Base-by-base conservation (phyloP, 2,888 invertebrate genomes). In the Cylindroiulus punctatus region DNA sequence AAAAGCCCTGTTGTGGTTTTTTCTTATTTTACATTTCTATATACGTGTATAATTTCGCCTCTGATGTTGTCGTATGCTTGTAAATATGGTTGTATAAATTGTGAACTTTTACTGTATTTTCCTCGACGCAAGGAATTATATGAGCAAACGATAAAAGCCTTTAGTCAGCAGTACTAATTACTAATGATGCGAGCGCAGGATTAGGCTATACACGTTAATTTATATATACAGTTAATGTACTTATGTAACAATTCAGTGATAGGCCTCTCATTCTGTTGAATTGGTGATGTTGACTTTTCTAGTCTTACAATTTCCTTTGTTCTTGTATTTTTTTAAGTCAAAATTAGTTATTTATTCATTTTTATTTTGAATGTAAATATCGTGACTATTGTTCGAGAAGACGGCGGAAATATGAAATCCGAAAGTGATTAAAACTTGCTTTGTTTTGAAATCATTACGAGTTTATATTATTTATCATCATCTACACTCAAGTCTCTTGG, bases 161-260 rank as follows among this genome's bases (percentile, higher is more conserved):
- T n/a, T 12, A 57, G 57, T 57, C 57, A n/a, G n/a, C 17, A 17
- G 17, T 57, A 57, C n/a, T 57, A 57, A 57, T 57, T 57, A 57
- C n/a, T 57, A 57, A 57, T 19, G 19, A 57, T n/a, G 57, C 57
- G 57, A 57, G 57, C 7, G 47, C 47, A 47, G 17, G 12, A 19
- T 57, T 57, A n/a, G 57, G 57, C 57, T 57, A n/a, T 57, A 57
- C 19, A 57, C 1, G 57, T 57, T 57, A 57, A 57, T 57, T 57
- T 57, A 57, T 57, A 57, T 57, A n/a, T 57, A 57, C 14, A 12
- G 57, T 57, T 5, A 57, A 57, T 57, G 57, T 57, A 57, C 57
- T 57, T 57, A 57, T 57, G 57, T 57, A 57, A 57, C n/a, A 57
- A n/a, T 57, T 57, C 57, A 57, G 57, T 57, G 57, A 19, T 57